Percentiles rank a stretch among this genome's conserved stretches.
Conservation (phyloP, 2,888 invertebrate species). For the Campopleginae sp. region DNA sequence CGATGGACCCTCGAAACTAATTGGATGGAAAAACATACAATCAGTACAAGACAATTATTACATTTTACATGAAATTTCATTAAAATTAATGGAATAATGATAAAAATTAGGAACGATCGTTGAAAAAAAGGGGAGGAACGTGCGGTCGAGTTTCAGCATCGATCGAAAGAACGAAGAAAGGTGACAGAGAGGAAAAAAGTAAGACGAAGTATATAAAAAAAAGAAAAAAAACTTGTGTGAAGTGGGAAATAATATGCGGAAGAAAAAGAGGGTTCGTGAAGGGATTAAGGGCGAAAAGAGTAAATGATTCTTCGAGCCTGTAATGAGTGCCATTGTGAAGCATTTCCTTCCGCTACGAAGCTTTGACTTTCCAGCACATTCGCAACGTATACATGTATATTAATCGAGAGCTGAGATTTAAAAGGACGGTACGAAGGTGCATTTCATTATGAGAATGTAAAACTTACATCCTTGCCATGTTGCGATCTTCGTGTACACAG, state of each 20-base stretch:
- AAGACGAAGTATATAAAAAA: background rate
- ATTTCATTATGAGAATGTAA: background rate
- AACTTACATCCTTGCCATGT: slow-evolving; percentile 13
- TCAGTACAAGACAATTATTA: background rate
- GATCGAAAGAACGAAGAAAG: background rate
- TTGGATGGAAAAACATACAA: background rate
- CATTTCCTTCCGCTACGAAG: slow-evolving; percentile 65
- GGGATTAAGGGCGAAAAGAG: slow-evolving; percentile 43
- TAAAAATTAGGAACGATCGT: background rate
- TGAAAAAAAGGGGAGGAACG: background rate
- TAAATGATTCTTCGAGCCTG: slow-evolving; percentile 73
- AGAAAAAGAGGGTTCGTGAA: slow-evolving; percentile 22
- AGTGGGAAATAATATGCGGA: slow-evolving; percentile 15
- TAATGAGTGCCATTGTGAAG: slow-evolving; percentile 79
- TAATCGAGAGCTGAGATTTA: background rate
- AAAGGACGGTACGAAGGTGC: background rate
- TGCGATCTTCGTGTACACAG: background rate
- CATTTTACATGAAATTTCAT: background rate
- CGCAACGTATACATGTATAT: background rate
- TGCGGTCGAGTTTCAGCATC: background rate
- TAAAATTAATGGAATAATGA: no score
- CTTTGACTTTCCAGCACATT: slow-evolving; percentile 42
- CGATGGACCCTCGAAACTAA: background rate
- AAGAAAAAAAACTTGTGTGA: slow-evolving; percentile 21
- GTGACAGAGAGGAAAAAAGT: background rate